Evolutionary conservation across 2,797 vertebrate genomes (phyloP).

Genomic region (Myotis vivesi): DNA sequence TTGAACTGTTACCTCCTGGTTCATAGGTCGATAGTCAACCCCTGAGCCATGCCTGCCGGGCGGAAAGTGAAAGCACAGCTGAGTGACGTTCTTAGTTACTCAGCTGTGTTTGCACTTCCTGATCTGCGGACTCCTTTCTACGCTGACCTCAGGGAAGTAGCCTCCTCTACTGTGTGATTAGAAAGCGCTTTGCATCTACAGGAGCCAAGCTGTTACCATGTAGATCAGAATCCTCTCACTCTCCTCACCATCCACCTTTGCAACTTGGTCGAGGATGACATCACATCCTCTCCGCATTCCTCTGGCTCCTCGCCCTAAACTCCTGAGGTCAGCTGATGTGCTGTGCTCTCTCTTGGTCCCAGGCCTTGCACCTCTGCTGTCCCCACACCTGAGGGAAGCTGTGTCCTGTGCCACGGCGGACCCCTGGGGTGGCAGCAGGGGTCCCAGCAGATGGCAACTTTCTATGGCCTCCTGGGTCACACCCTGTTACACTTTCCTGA

Average conservation of each 20-base stretch:
- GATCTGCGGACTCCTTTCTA: neutral
- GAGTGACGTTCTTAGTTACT: rapidly evolving
- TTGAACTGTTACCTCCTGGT: no score
- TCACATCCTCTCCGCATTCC: rapidly evolving
- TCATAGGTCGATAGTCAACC: no score
- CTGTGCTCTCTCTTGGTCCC: rapidly evolving
- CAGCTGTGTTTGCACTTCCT: neutral
- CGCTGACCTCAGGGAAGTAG: no score
- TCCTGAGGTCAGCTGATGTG: rapidly evolving
- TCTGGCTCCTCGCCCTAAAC: neutral
- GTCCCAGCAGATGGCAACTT: rapidly evolving
- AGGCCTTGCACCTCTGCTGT: neutral
- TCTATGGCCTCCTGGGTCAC: neutral
- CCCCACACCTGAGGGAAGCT: rapidly evolving
- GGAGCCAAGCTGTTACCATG: rapidly evolving
- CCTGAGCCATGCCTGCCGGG: no score
- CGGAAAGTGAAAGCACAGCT: no score
- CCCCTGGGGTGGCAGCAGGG: neutral
- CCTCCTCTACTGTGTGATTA: neutral
- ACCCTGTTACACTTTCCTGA: rapidly evolving
- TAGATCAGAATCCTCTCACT: neutral
- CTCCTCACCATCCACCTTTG: neutral
- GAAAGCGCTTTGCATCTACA: neutral
- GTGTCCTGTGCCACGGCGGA: rapidly evolving
- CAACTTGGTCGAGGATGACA: rapidly evolving